Percentiles rank a stretch among this genome's conserved stretches.
Conservation (phyloP, 2,888 invertebrate species). For the Sturmia bella region DNA sequence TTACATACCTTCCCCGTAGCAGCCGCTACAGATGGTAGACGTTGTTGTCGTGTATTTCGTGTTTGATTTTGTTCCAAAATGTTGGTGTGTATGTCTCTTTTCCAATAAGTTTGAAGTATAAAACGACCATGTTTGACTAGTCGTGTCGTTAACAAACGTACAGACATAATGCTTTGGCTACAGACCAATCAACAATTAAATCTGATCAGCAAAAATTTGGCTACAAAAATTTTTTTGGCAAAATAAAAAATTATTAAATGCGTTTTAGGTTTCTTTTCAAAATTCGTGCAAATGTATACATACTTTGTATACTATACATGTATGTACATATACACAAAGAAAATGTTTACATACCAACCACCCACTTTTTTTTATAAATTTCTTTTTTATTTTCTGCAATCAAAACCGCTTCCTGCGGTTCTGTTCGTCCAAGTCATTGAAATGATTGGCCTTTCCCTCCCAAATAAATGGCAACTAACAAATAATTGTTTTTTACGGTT, state of each 20-base stretch:
- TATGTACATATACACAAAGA: background rate
- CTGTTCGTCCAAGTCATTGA: slow-evolving; percentile 45
- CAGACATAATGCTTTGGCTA: slow-evolving; percentile 82
- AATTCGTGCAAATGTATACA: slow-evolving; percentile 1
- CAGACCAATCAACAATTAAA: slow-evolving; percentile 24
- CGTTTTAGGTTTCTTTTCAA: slow-evolving; percentile 43
- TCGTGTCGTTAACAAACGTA: slow-evolving; percentile 83
- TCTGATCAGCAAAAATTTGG: background rate
- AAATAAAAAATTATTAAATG: slow-evolving; percentile 51
- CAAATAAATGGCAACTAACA: background rate
- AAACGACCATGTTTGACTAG: slow-evolving; percentile 85
- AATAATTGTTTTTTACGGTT: slow-evolving; percentile 6
- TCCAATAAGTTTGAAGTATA: slow-evolving; percentile 83
- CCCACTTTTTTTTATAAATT: background rate
- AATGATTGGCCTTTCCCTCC: background rate
- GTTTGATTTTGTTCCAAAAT: slow-evolving; percentile 81
- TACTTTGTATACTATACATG: slow-evolving; percentile 12
- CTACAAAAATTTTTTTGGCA: background rate
- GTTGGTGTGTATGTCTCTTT: slow-evolving; percentile 83
- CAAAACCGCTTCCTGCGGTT: slow-evolving; percentile 57
- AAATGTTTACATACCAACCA: too few species aligned
- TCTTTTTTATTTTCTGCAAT: slow-evolving; percentile 28
- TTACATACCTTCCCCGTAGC: slow-evolving; percentile 76
- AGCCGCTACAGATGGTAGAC: slow-evolving; percentile 75
- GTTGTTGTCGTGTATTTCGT: slow-evolving; percentile 76